Base-by-base conservation (phyloP, 2,888 invertebrate species). In the Pseudolycoriella hygida region DNA sequence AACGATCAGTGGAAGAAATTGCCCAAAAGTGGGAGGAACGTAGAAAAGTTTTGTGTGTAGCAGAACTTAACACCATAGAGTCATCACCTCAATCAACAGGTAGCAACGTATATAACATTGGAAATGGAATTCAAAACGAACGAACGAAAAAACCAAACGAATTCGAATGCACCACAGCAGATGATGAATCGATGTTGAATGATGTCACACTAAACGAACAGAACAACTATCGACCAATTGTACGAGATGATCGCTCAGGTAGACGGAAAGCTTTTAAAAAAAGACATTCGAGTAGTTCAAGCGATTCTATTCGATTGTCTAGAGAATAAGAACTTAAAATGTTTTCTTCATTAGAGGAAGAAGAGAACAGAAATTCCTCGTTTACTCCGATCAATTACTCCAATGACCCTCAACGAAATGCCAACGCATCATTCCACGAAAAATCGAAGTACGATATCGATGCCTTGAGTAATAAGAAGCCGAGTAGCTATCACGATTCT, bases 301-400 rank as follows among this genome's bases (percentile, higher is more conserved):
- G 73, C 51, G 60, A 58, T 47, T 74, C 74, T 50, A 25, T 10
- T 25, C 37, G 43, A 8, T 69, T 72, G 48, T 75, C 75, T 20
- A 72, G 74, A 46, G 75, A 76, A 53, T 75, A 76, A 56, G 76
- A 76, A 59, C 60, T 76, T 32, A 71, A 71, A 62, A 70, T 73
- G 66, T 74, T 76, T 54, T 75, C 76, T 50, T 74, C 76, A 45
- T 67, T 76, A 53, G 76, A 76, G 58, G 74, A 75, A 58, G 72
- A 72, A 50, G 76, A 76, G 57, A 53, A 52, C 18, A 56, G 56
- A 20, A 56, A 55, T n/a, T 56, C 56, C 3, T 56, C 58, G 25
- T 63, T 57, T 47, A 57, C 56, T 17, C 57, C 61, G 12, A 61
- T 66, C 17, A 60, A 57, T 25, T 65, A 65, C 31, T 55, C 56